Base-by-base conservation (phyloP, 1,140 invertebrate species). In the Pollicipes pollicipes region DNA sequence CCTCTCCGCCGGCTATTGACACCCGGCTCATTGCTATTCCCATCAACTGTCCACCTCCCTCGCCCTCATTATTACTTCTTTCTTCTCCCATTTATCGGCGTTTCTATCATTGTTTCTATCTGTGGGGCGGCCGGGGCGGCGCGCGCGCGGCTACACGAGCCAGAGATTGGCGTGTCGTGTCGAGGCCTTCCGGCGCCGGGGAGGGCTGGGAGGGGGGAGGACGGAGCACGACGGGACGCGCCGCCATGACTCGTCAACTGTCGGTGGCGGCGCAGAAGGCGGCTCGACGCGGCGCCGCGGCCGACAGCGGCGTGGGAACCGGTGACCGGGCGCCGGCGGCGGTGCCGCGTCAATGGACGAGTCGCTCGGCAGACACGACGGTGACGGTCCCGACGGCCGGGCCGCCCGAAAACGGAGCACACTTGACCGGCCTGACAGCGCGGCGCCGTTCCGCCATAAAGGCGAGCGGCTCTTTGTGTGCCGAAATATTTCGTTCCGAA, bases 21-120 rank as follows among this genome's bases (percentile, higher is more conserved):
- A 58, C 45, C 45, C 45, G 13, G 45, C 45, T 58, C 45, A 58
- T 58, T 58, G 45, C 45, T 58, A 58, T 58, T 58, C 45, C 45
- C 45, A 58, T 58, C 45, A 58, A 58, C 45, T 58, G 45, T 58
- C 45, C 45, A 58, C 45, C 45, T 58, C 45, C 45, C 45, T 58
- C 45, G 45, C 21, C 13, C 45, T 58, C 45, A 58, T 58, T 58
- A 58, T 58, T 58, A 58, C 45, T 58, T 58, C 45, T 58, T 58
- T 58, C 45, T 58, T 58, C 45, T 58, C 45, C 45, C 45, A 58
- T 58, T 58, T 58, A 58, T 58, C 45, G 45, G 45, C 45, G 45
- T 58, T 58, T 58, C 45, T 58, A 58, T 58, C 45, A 58, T 58
- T 58, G 45, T 58, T 58, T 58, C 45, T 58, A 58, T 58, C 45